phyloP scores from a whole-genome alignment of 2,888 invertebrate species.

The Scaeva pyrastri region DNA sequence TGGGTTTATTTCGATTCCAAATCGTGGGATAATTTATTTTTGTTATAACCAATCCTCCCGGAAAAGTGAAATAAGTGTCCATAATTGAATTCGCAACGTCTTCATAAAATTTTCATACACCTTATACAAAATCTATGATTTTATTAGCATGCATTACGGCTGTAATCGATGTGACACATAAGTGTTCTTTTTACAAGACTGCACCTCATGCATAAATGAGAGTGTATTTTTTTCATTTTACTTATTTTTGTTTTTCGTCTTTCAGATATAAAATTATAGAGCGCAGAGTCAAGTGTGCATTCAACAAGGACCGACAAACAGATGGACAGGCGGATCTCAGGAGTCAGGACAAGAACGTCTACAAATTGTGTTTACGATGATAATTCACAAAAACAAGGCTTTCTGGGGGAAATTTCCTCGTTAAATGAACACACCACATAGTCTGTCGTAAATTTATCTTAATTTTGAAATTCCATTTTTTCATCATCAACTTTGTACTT shows the following conservation, averaged over 20 bases:
- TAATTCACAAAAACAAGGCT: not conserved
- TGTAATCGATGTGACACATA: conserved; percentile 53
- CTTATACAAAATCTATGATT: conserved; percentile 43
- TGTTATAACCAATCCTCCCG: not conserved
- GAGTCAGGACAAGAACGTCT: not conserved
- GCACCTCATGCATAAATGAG: conserved; percentile 49
- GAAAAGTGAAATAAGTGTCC: too few species aligned
- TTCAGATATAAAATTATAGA: not conserved
- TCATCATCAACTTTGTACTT: not conserved
- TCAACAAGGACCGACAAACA: not conserved
- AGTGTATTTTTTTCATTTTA: not conserved
- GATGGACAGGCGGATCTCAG: not conserved
- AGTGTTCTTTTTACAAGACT: conserved; percentile 43
- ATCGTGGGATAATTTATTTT: not conserved
- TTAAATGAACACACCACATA: conserved; percentile 7
- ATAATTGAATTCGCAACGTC: conserved; percentile 33
- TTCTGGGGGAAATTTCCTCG: not conserved
- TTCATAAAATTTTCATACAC: conserved; percentile 43
- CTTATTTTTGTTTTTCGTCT: not conserved
- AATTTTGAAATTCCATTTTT: conserved; percentile 5
- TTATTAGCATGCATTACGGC: conserved; percentile 58
- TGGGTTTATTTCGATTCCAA: conserved; percentile 14
- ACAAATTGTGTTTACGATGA: not conserved
- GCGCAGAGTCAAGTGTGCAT: not conserved
- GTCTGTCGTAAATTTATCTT: not conserved